Evolutionary conservation across 2,888 invertebrate species (phyloP), one percentile per base, ranked within the genome.

Genomic region (Geotrupes spiniger): DNA sequence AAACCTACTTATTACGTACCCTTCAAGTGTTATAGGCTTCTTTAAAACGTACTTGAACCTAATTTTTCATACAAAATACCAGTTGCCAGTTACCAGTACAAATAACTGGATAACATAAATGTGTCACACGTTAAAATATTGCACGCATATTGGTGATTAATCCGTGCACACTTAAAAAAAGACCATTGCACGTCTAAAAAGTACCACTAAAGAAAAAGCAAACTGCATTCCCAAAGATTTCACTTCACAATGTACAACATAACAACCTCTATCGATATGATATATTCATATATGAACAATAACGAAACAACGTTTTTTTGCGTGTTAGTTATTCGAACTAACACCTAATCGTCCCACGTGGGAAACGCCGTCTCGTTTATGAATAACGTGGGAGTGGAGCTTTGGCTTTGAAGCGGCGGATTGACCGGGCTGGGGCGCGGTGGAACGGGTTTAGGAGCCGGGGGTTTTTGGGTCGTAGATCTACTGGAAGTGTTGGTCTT

Each of bases 291-390:
- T 39, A 42, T 28, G 36, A 51, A 46, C 42, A 38, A 46, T 54
- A 54, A 59, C 55, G 47, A 47, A 53, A 49, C 54, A 51, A 52
- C 49, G 41, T 53, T 52, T 50, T 43, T 27, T 49, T 46, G 26
- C 21, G 6, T 4, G 21, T 21, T 6, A 36, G 6, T 36, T 42
- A 44, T 29, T 42, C 48, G 29, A 38, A 51, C 47, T 50, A 47
- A 52, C 53, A 54, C 59, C 78, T 78, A 84, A 71, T 84, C 84
- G 59, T 84, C 84, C 84, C 84, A 84, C 56, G 77, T 70, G 14
- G 84, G 84, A 66, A 83, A 83, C 61, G 75, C 77, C 39, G 78
- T 75, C 64, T 81, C 79, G 47, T 76, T 74, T 46, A 83, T 73
- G 63, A 83, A 83, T 56, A 82, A 74, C 54, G 71, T 70, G 40